Conservation (phyloP, 1,140 invertebrate species). For the Diuraphis noxia region DNA sequence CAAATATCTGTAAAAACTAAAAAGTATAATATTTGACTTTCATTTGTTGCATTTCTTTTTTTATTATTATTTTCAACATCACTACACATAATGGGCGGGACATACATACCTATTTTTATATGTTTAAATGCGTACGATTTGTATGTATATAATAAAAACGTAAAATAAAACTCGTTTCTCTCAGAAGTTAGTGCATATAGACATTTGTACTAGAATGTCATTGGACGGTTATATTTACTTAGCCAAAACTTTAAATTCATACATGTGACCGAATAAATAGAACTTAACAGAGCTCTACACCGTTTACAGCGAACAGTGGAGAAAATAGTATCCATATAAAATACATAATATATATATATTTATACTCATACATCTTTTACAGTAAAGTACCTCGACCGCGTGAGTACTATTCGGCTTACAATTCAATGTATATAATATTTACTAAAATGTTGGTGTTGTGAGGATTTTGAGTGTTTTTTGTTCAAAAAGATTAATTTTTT, state of each 20-base stretch:
- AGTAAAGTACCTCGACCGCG: not conserved
- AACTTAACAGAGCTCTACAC: not conserved
- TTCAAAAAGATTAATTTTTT: not conserved
- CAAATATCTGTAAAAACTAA: not conserved
- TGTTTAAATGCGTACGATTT: not conserved
- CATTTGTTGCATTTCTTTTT: not conserved
- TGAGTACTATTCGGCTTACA: not conserved
- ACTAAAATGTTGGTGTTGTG: not conserved
- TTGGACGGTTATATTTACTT: not conserved
- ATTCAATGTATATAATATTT: constrained; percentile 8
- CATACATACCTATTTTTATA: not conserved
- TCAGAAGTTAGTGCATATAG: not conserved
- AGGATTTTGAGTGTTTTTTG: not conserved
- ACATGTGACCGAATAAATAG: not conserved
- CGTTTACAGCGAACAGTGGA: not conserved
- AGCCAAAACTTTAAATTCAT: not conserved
- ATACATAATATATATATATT: too few species aligned
- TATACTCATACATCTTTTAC: not conserved
- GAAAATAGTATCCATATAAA: not conserved
- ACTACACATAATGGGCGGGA: not conserved
- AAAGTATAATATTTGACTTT: not conserved
- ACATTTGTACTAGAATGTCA: not conserved
- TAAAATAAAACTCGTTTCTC: not conserved
- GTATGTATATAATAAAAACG: not conserved
- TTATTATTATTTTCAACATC: not conserved